These are phyloP conservation scores for Chitala chitala DNA, from an alignment of 2,113 vertebrate species.

Conservation along the genomic window DNA sequence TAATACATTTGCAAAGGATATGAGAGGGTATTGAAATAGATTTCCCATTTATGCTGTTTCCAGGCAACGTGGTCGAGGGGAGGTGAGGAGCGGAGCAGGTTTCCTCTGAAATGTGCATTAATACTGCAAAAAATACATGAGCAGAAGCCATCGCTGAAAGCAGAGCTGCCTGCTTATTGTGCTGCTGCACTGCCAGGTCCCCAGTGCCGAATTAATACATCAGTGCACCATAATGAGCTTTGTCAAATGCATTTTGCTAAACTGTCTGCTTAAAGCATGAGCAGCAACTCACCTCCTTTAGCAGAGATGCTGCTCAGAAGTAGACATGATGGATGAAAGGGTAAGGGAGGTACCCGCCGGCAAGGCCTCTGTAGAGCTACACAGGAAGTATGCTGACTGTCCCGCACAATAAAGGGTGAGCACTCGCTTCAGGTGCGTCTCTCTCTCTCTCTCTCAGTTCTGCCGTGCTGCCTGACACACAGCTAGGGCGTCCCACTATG, in stretches of 20 bases:
- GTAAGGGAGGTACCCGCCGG: not conserved
- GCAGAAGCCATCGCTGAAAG: conserved; percentile 2
- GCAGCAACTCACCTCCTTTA: not conserved
- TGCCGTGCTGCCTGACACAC: too few species aligned
- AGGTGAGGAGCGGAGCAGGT: conserved; percentile 20
- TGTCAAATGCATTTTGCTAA: conserved; percentile 31
- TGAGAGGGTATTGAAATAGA: conserved; percentile 52
- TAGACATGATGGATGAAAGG: conserved; percentile 1
- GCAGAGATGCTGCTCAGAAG: not conserved
- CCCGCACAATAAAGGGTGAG: conserved; percentile 9
- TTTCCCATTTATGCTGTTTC: conserved; percentile 47
- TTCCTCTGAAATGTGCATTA: conserved; percentile 25
- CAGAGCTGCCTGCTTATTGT: conserved; percentile 12
- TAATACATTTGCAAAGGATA: conserved; percentile 48
- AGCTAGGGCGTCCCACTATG: too few species aligned
- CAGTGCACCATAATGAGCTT: conserved; percentile 44
- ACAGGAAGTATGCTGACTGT: not conserved
- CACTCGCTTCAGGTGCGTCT: too few species aligned
- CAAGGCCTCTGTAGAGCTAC: not conserved
- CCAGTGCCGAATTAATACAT: conserved; percentile 28
- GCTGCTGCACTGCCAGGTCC: conserved; percentile 17
- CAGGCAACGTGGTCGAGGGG: conserved; percentile 41
- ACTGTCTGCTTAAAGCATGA: conserved; percentile 27
- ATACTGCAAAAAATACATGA: conserved; percentile 22
- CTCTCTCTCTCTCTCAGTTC: too few species aligned